Conservation (phyloP, 2,888 invertebrate genomes). For the Oscheius sp. region DNA sequence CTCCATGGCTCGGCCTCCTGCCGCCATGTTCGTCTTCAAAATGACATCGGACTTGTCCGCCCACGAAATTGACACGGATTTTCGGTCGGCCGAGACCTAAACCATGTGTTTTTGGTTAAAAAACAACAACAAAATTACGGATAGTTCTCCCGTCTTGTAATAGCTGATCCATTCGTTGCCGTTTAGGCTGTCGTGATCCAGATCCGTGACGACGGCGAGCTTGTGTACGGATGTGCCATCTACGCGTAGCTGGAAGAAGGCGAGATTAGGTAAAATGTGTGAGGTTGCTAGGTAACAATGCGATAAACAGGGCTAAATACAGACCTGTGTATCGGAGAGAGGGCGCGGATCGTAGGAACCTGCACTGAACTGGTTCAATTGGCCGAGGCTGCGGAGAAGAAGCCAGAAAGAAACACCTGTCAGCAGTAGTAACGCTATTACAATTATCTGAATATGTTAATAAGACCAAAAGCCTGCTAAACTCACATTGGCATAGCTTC, state of each 20-base stretch:
- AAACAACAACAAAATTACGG: constrained; percentile 75
- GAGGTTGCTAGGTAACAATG: background rate
- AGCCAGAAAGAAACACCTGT: constrained; percentile 6
- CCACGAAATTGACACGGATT: constrained; percentile 25
- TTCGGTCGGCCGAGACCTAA: constrained; percentile 22
- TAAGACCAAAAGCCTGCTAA: background rate
- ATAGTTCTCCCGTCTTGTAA: constrained; percentile 84
- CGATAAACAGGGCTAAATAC: background rate
- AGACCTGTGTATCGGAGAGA: constrained; percentile 23
- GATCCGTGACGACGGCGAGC: constrained; percentile 91
- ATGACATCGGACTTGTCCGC: constrained; percentile 60
- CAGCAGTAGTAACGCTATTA: background rate
- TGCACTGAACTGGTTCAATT: background rate
- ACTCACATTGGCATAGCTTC: constrained; percentile 26
- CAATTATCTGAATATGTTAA: constrained; percentile 3
- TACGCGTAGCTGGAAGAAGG: constrained; percentile 10
- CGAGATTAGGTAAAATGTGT: background rate
- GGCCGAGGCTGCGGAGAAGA: constrained; percentile 2
- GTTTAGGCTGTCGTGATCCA: constrained; percentile 86
- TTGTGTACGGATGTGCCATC: constrained; percentile 78
- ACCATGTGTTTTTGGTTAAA: background rate
- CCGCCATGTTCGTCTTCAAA: constrained; percentile 38
- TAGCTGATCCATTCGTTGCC: constrained; percentile 84
- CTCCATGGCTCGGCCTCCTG: constrained; percentile 90
- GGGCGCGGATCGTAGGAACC: constrained; percentile 21